Percentiles rank a stretch among this genome's conserved stretches.
Evolutionary conservation across 2,797 vertebrate genomes (phyloP).

Genomic region (Echeneis naucrates): DNA sequence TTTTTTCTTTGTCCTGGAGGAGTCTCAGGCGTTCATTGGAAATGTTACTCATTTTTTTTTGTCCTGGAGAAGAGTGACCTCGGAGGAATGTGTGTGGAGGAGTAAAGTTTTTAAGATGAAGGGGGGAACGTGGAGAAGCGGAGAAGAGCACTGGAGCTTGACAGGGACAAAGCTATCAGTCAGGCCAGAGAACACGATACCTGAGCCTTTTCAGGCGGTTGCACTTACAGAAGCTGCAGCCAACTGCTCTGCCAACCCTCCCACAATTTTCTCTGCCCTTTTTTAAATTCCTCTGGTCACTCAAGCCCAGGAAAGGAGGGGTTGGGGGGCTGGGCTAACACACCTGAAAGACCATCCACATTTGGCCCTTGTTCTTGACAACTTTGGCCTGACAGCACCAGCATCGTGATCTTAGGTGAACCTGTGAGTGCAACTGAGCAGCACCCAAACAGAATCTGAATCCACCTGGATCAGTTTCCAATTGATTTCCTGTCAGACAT

Average conservation of each 20-base stretch:
- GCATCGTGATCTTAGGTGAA: conserved; percentile 9
- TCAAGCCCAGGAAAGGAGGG: not conserved
- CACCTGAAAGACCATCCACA: conserved; percentile 26
- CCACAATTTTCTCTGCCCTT: conserved; percentile 46
- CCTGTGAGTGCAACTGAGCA: conserved; percentile 42
- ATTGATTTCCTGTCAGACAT: conserved; percentile 71
- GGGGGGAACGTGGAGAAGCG: conserved; percentile 45
- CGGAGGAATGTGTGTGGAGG: conserved; percentile 63
- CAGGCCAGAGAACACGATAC: conserved; percentile 61
- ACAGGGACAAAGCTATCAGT: conserved; percentile 75
- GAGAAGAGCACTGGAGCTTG: conserved; percentile 75
- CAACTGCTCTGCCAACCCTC: conserved; percentile 42
- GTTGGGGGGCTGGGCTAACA: too few species aligned
- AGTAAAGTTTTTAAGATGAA: conserved; percentile 50
- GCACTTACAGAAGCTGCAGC: conserved; percentile 61
- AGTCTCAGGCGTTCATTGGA: conserved; percentile 61
- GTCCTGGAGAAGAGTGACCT: conserved; percentile 47
- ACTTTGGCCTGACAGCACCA: not conserved
- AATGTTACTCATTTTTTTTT: conserved; percentile 28
- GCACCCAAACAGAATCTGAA: conserved; percentile 73
- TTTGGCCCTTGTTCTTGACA: conserved; percentile 3
- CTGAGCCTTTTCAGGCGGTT: conserved; percentile 58
- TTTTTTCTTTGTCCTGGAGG: conserved; percentile 29
- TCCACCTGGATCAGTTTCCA: conserved; percentile 66
- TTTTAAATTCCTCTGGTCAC: conserved; percentile 38